Conservation (phyloP, 2,888 invertebrate genomes). For the Andricus curvator region DNA sequence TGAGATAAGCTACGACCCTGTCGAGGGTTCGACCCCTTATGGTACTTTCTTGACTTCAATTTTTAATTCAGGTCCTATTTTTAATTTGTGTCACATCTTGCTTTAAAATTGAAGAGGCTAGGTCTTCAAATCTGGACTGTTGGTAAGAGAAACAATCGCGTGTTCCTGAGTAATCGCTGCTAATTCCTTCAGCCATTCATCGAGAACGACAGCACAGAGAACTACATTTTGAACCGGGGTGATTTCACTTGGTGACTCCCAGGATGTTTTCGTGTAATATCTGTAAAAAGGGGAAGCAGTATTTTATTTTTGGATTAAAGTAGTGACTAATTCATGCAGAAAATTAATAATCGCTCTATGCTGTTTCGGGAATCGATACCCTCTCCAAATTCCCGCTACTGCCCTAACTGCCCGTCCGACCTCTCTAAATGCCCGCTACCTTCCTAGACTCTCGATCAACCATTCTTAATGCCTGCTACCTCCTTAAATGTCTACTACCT, state of each 20-base stretch:
- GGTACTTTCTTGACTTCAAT: conserved; percentile 1
- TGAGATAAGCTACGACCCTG: conserved; percentile 2
- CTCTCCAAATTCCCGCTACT: no score
- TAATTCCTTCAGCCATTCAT: conserved; percentile 97
- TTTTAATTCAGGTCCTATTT: background rate
- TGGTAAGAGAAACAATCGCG: conserved; percentile 83
- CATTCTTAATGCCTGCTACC: no score
- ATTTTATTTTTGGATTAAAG: conserved; percentile 16
- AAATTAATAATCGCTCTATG: no score
- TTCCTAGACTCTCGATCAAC: no score
- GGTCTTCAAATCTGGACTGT: conserved; percentile 25
- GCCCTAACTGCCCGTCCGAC: no score
- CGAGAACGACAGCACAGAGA: conserved; percentile 91
- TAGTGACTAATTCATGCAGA: no score
- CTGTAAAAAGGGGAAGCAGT: conserved; percentile 51
- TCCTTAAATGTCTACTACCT: no score
- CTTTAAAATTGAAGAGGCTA: background rate
- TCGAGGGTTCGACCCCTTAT: background rate
- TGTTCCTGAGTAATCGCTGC: conserved; percentile 97
- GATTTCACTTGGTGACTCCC: conserved; percentile 71
- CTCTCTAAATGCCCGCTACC: no score
- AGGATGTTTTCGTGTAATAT: conserved; percentile 65
- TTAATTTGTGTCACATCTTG: background rate
- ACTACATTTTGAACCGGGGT: conserved; percentile 83
- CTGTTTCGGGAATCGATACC: no score